Evolutionary conservation across 2,888 invertebrate species (phyloP), one percentile per base, ranked within the genome.

Genomic region (Oligia fasciuncula): DNA sequence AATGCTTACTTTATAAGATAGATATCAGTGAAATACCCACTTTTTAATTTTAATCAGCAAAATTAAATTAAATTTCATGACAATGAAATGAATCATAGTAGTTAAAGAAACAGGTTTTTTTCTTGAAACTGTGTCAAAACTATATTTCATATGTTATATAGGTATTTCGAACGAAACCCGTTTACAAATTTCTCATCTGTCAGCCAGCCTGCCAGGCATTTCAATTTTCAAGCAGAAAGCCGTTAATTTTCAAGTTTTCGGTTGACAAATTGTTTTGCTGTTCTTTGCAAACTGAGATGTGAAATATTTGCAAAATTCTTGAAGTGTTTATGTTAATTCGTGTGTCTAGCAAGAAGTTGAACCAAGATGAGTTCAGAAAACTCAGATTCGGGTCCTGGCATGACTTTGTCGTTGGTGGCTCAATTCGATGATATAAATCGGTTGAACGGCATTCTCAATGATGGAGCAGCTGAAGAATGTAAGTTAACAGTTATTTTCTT

Each of bases 401-500:
- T 96, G 60, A 91, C 95, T 77, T 94, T 98, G 74, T 98, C 98
- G 4, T 94, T 98, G 79, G 96, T 98, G 84, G 98, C 98, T 35
- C 97, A 97, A 90, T 98, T 98, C 93, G 98, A 98, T 93, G 98
- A 98, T 94, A 95, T 98, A 88, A 97, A 98, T 91, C 97, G 98
- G 85, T 97, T 98, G 90, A 97, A 97, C 85, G 97, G 97, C 88
- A 97, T 98, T 70, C 95, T 98, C 68, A 97, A 97, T 78, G 97
- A 98, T 89, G 97, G 97, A 89, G 97, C 97, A 4, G 97, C 98
- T 35, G 98, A 98, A 94, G 98, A 98, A 96, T 97, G 98, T 98
- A 93, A 97, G 97, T 95, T 73, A 40, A 14, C 8, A 29, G 43
- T 23, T 13, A 6, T n/a, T 51, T 23, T 29, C 2, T 43, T n/a